A percentile compares a stretch with the other conserved stretches of the same genome.
Evolutionary conservation across 2,797 vertebrate genomes (phyloP).

Genomic region (Leuciscus waleckii): DNA sequence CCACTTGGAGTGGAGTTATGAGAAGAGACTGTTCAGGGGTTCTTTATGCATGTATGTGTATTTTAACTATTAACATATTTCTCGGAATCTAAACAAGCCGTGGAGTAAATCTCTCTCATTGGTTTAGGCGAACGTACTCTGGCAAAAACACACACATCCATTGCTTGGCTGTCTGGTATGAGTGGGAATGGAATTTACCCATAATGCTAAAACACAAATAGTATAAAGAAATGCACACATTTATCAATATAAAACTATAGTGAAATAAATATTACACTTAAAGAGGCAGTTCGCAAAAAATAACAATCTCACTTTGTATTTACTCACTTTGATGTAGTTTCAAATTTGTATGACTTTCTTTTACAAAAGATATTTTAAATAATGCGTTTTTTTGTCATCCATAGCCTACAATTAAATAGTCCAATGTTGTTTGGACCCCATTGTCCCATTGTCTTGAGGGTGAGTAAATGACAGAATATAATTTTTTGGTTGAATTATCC

Average conservation of each 20-base stretch:
- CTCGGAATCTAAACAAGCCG: slow-evolving; percentile 46
- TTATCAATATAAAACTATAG: not conserved
- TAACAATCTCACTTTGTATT: not conserved
- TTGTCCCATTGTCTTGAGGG: not conserved
- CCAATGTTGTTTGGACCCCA: not conserved
- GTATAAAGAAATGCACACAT: slow-evolving; percentile 6
- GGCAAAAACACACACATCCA: slow-evolving; percentile 13
- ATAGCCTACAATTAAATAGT: not conserved
- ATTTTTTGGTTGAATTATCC: not conserved
- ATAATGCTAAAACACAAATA: slow-evolving; percentile 13
- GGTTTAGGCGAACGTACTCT: not conserved
- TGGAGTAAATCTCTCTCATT: slow-evolving; percentile 17
- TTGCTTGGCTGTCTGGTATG: slow-evolving; percentile 29
- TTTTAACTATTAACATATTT: slow-evolving; percentile 39
- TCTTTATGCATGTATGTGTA: slow-evolving; percentile 23
- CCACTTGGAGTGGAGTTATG: slow-evolving; percentile 38
- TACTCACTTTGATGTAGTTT: not conserved
- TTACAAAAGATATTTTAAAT: not conserved
- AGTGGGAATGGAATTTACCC: slow-evolving; percentile 50
- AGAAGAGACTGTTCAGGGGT: slow-evolving; percentile 34
- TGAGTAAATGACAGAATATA: not conserved
- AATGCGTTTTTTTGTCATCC: not conserved
- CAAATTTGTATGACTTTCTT: not conserved
- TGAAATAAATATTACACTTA: not conserved
- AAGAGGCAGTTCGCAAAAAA: not conserved